Conservation (phyloP, 2,797 vertebrate genomes). For the Coilia nasus region DNA sequence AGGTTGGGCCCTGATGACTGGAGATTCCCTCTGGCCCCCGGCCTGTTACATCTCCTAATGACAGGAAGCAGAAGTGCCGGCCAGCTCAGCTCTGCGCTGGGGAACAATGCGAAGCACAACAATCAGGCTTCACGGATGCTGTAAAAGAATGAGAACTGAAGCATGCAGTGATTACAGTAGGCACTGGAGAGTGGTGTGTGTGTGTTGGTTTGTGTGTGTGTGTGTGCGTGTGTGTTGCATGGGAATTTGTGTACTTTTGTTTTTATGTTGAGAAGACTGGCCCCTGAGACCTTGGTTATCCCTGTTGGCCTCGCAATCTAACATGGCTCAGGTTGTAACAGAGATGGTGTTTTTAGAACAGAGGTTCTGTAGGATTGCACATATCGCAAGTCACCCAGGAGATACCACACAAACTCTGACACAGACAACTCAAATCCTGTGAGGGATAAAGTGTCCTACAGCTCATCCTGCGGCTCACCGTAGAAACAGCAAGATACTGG, state of each 20-base stretch:
- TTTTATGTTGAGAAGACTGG: too few species aligned
- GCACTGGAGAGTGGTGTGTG: background rate
- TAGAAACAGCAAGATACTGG: background rate
- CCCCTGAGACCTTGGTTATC: too few species aligned
- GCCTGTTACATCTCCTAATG: conserved; percentile 11
- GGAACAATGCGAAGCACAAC: background rate
- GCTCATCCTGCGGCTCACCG: background rate
- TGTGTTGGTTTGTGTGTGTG: background rate
- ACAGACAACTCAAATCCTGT: background rate
- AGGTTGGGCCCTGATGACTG: background rate
- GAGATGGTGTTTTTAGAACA: background rate
- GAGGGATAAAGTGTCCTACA: background rate
- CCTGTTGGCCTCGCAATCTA: too few species aligned
- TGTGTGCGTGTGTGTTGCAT: background rate
- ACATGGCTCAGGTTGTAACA: background rate
- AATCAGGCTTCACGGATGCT: background rate
- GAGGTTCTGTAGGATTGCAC: background rate
- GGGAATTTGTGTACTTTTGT: too few species aligned
- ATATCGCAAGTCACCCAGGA: background rate
- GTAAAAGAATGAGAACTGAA: conserved; percentile 1
- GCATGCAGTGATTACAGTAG: conserved; percentile 5
- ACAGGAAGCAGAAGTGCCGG: background rate
- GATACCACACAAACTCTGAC: background rate
- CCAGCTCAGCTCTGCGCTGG: background rate
- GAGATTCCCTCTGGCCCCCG: background rate